Conservation (phyloP, 2,888 invertebrate genomes). For the Ophioninae sp. region DNA sequence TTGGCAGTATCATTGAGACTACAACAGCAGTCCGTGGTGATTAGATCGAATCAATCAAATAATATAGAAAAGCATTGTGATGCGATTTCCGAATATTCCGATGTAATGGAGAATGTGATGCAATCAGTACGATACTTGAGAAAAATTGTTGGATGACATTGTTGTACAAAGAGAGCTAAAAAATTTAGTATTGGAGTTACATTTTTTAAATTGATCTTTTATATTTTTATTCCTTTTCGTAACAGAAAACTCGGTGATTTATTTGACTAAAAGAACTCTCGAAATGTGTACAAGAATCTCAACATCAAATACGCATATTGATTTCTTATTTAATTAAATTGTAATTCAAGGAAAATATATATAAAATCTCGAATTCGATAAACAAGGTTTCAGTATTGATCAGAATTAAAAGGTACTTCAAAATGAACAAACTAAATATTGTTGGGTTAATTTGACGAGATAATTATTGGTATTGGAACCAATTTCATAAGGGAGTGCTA, state of each 20-base stretch:
- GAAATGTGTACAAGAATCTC: not conserved
- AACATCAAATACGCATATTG: not conserved
- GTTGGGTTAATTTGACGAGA: not conserved
- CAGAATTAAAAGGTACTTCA: not conserved
- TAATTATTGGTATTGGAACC: not conserved
- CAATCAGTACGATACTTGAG: not conserved
- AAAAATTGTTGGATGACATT: not conserved
- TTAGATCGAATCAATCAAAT: not conserved
- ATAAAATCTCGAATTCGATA: not conserved
- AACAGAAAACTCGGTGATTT: too few relatives aligned
- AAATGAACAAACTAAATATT: not conserved
- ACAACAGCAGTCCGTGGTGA: not conserved
- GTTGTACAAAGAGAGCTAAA: not conserved
- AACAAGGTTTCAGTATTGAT: not conserved
- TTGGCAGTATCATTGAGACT: slow-evolving; percentile 31
- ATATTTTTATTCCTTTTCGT: too few relatives aligned
- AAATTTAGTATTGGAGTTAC: not conserved
- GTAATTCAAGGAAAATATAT: not conserved
- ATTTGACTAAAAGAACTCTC: too few relatives aligned
- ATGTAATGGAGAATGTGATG: not conserved
- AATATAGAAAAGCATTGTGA: not conserved
- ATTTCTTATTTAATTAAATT: not conserved
- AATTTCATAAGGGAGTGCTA: not conserved
- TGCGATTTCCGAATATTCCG: not conserved
- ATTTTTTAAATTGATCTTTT: not conserved